Evolutionary conservation across 1,140 invertebrate species (phyloP).

Genomic region (Acromyrmex echinatior): DNA sequence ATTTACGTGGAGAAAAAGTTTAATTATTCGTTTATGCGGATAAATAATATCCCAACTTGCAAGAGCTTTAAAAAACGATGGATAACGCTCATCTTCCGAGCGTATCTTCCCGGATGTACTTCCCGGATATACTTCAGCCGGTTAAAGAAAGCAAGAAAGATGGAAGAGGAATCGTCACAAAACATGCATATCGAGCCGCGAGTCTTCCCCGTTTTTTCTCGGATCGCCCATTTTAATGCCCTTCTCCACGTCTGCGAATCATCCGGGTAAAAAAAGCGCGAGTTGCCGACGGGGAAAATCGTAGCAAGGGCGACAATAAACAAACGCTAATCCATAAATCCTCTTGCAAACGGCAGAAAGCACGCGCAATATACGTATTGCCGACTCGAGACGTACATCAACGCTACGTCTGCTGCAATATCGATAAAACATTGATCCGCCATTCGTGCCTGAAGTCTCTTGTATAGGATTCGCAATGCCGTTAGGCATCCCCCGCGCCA

Average conservation of each 20-base stretch:
- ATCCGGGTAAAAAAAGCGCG: slow-evolving; percentile 52
- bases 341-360: slow-evolving; percentile 78
- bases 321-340: slow-evolving; percentile 82
- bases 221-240: slow-evolving; percentile 64
- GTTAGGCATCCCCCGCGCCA: slow-evolving; percentile 62
- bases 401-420: slow-evolving; percentile 80
- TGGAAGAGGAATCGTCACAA: slow-evolving; percentile 37
- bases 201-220: slow-evolving; percentile 38
- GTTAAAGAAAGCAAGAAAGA: slow-evolving; percentile 28
- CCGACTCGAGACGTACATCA: slow-evolving; percentile 77
- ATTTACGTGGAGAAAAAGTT: background rate
- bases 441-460: slow-evolving; percentile 79
- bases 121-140: background rate
- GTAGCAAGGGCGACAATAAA: slow-evolving; percentile 76
- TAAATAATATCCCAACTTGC: background rate
- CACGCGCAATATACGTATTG: slow-evolving; percentile 78
- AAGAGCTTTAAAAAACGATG: background rate
- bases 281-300: slow-evolving; percentile 48
- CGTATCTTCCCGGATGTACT: slow-evolving; percentile 1
- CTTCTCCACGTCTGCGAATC: slow-evolving; percentile 18
- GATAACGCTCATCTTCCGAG: background rate
- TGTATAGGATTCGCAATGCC: slow-evolving; percentile 80
- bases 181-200: slow-evolving; percentile 21
- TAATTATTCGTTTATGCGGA: background rate
- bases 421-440: slow-evolving; percentile 83